phyloP scores from a whole-genome alignment of 2,888 invertebrate genomes.

The Mythimna impura region DNA sequence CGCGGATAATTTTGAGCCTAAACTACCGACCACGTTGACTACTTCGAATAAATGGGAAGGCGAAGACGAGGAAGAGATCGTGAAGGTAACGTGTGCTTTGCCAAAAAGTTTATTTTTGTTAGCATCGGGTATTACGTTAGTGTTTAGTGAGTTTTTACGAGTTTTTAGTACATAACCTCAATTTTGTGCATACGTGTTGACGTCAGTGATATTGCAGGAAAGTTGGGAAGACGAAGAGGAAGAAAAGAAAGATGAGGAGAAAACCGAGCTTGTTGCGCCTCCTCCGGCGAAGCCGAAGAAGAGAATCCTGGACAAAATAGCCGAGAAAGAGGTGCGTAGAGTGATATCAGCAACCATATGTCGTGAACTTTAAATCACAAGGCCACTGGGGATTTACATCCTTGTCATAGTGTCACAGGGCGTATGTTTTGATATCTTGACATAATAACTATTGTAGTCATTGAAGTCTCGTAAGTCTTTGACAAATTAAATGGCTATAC shows the following conservation, averaged over 20 bases:
- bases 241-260: conserved; percentile 94
- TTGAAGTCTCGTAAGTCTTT: background rate
- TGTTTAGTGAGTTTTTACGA: conserved; percentile 53
- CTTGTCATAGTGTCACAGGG: conserved; percentile 20
- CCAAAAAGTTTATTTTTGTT: conserved; percentile 75
- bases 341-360: conserved; percentile 58
- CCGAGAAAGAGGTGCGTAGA: conserved; percentile 94
- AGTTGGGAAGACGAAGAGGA: conserved; percentile 98
- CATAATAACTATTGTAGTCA: conserved; percentile 9
- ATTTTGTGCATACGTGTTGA: conserved; percentile 85
- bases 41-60: conserved; percentile 95
- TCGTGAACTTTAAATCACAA: conserved; percentile 43
- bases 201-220: conserved; percentile 92
- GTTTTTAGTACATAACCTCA: conserved; percentile 82
- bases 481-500: background rate
- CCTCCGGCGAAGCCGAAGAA: conserved; percentile 93
- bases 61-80: conserved; percentile 96
- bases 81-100: conserved; percentile 92
- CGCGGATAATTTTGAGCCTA: conserved; percentile 93
- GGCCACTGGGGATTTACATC: conserved; percentile 38
- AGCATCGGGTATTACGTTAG: conserved; percentile 38
- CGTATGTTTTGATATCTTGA: conserved; percentile 21
- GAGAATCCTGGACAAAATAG: conserved; percentile 94
- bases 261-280: conserved; percentile 90
- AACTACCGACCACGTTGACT: conserved; percentile 91